These are phyloP conservation scores for Hippocampus barbouri DNA, from an alignment of 2,113 vertebrate genomes.

Conservation along the genomic window DNA sequence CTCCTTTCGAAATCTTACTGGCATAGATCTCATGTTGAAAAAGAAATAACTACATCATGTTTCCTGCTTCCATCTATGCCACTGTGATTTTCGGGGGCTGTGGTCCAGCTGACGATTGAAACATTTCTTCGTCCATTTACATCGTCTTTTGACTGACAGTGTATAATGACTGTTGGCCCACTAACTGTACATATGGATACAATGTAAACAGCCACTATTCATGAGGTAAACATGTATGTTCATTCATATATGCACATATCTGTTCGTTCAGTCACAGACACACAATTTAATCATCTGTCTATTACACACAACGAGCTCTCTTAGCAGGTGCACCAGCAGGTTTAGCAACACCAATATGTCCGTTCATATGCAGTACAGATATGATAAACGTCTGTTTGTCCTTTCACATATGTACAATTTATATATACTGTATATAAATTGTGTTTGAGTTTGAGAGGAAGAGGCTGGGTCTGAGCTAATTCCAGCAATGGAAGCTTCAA, in stretches of 20 bases:
- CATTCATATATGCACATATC: background rate
- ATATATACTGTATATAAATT: background rate
- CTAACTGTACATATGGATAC: background rate
- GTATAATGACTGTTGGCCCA: background rate
- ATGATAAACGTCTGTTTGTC: background rate
- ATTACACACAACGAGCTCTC: background rate
- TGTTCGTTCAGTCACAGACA: background rate
- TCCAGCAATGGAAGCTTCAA: background rate
- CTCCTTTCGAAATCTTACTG: background rate
- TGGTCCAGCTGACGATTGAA: background rate
- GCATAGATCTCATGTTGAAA: background rate
- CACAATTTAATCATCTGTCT: background rate
- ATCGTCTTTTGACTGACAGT: background rate
- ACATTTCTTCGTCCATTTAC: background rate
- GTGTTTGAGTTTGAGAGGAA: too few species aligned
- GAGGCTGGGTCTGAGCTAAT: background rate
- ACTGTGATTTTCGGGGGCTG: conserved; percentile 24
- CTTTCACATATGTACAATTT: background rate
- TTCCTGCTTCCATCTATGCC: conserved; percentile 15
- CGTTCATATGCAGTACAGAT: background rate
- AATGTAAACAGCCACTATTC: background rate
- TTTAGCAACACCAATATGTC: background rate
- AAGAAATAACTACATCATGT: background rate
- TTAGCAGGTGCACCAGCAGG: too few species aligned
- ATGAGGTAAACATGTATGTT: background rate